Evolutionary conservation across 2,797 vertebrate genomes (phyloP), one percentile per base, ranked within the genome.

Genomic region (Tiaroga cobitis): DNA sequence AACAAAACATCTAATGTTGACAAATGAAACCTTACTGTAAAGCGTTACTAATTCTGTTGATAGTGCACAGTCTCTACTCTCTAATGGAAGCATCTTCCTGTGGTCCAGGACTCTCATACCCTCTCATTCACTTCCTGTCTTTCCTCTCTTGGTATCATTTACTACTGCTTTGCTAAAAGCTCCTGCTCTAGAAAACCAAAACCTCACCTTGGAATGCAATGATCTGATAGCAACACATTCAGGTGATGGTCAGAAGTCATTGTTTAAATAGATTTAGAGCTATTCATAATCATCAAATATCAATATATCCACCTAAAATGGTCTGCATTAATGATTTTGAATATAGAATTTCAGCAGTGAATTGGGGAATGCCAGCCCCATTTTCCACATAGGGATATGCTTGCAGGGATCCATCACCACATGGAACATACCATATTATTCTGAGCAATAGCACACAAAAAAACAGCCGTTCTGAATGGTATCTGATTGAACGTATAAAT

Each of bases 101-200:
- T 43, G 63, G 46, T 78, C 34, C 63, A 56, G n/a, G 63, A 78
- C 39, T 78, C 49, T 82, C 68, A 78, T 70, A 39, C 81, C 68
- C 85, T 81, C 21, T 63, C 54, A 70, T 70, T 32, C 59, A 82
- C 81, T 79, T 88, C 76, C 84, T 80, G 29, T 89, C 59, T 87
- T 82, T 68, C 80, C 43, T 51, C 74, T 21, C 29, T 65, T 63
- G 68, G 81, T 78, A 54, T 87, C 88, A 85, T 81, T 88, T 88
- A 82, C 84, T 84, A 83, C 87, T 76, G 85, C 81, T 83, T 54
- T 85, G 85, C 78, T 88, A 85, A 89, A 87, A 77, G 70, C 81
- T 61, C 59, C 80, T 88, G 86, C 32, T 81, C 59, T 87, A 83
- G 80, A 88, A 90, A 88, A 75, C 68, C 86, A 82, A 85, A 88